Percentiles rank a stretch among this genome's conserved stretches.
Evolutionary conservation across 2,113 vertebrate species (phyloP).

Genomic region (Catharus fuscescens): DNA sequence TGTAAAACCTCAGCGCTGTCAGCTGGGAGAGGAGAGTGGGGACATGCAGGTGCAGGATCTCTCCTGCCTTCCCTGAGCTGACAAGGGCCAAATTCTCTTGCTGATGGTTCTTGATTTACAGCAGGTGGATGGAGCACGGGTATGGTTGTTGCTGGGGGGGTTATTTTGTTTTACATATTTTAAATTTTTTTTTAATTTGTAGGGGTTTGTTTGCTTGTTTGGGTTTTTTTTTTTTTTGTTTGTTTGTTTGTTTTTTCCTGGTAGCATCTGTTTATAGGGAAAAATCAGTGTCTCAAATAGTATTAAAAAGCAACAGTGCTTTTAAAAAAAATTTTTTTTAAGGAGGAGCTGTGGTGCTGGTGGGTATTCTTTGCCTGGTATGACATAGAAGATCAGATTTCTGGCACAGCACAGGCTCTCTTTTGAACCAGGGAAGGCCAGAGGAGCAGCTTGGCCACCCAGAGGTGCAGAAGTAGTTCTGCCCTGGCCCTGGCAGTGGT

Average conservation of each 20-base stretch:
- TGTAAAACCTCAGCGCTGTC: neutral
- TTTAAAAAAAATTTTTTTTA: too few species aligned
- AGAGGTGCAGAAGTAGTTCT: neutral
- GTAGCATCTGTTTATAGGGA: neutral
- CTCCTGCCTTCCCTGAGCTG: neutral
- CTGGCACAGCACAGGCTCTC: neutral
- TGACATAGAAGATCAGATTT: neutral
- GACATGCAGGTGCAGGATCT: neutral
- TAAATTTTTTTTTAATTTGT: too few species aligned
- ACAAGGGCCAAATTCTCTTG: neutral
- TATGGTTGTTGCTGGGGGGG: neutral
- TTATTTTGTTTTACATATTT: neutral
- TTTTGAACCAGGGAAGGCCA: neutral
- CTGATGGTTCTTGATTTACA: neutral
- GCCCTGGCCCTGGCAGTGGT: slow-evolving; percentile 3
- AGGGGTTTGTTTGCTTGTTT: neutral
- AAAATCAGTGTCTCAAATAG: neutral
- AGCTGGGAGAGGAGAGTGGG: neutral
- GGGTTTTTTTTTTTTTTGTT: neutral
- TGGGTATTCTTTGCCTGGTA: neutral
- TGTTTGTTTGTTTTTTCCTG: too few species aligned
- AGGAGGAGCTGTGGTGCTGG: too few species aligned
- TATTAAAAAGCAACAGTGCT: neutral
- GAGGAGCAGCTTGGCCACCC: neutral
- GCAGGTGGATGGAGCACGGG: neutral